phyloP scores from a whole-genome alignment of 2,113 vertebrate genomes.

The Vulpes ferrilata region DNA sequence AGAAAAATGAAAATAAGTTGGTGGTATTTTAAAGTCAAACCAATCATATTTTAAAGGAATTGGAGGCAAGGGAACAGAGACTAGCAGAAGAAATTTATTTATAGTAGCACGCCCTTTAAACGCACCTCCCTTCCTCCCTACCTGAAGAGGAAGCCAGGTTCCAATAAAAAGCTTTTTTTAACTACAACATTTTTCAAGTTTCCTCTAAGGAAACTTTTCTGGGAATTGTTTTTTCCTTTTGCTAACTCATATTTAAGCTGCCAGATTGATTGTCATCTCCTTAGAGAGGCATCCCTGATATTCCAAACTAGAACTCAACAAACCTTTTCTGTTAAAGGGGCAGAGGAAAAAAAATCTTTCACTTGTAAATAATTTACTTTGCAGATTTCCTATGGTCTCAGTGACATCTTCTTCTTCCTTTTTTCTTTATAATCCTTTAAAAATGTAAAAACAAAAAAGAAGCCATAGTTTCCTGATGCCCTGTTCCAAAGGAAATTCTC shows the following conservation, averaged over 20 bases:
- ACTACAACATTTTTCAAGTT: constrained; percentile 30
- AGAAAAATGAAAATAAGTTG: not conserved
- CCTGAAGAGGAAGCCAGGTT: not conserved
- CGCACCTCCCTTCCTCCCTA: not conserved
- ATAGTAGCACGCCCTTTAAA: constrained; percentile 47
- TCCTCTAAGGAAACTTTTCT: not conserved
- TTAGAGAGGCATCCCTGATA: not conserved
- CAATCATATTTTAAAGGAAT: not conserved
- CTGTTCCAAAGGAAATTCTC: not conserved
- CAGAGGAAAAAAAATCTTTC: not conserved
- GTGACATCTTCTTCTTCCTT: not conserved
- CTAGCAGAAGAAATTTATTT: constrained; percentile 5
- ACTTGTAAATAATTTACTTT: not conserved
- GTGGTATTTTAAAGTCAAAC: constrained; percentile 51
- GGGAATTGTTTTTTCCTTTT: not conserved
- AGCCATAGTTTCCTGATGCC: not conserved
- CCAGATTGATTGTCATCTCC: constrained; percentile 14
- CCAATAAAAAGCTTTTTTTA: not conserved
- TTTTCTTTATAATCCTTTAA: not conserved
- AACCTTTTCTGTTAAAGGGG: not conserved
- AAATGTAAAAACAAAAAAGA: not conserved
- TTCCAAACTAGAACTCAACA: not conserved
- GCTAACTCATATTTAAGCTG: not conserved
- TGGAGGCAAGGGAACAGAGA: not conserved
- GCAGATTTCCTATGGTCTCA: not conserved